Evolutionary conservation across 1,140 invertebrate species (phyloP), one percentile per base, ranked within the genome.

Genomic region (Aphaenogaster floridana): DNA sequence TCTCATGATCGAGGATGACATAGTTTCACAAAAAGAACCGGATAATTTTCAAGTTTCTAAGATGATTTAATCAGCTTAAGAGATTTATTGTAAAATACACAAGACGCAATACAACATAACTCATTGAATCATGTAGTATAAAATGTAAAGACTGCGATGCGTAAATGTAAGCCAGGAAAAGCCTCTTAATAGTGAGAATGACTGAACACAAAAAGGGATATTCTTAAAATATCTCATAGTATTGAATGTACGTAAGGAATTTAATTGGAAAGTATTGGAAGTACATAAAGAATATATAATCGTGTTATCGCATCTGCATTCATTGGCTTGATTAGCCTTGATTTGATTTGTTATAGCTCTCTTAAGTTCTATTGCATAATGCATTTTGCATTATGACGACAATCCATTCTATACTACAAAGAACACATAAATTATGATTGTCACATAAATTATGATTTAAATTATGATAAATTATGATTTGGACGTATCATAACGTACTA

Each of bases 1-100:
- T 79, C 5, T 76, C 21, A 15, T 1, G 54, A 21, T 59, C 28
- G 13, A 45, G 11, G 17, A 17, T 71, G n/a, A 21, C 2, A 64
- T 50, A 74, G 36, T 48, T 77, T 74, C 11, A 86, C 13, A 59
- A 52, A 74, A 69, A 80, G 21, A 54, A 54, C 9, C n/a, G 4
- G 6, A 45, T 74, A 74, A 45, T 83, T 74, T 21, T 59, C 15
- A 39, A 52, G 13, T 28, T 81, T 3, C 11, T 9, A 68, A 68
- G 17, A 21, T 21, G 0, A 4, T 68, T 42, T n/a, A 68, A 68
- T 68, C 4, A 68, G 39, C 2, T 45, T 68, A 61, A 34, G 11
- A 45, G n/a, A 68, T 45, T 68, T 68, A 68, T 68, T 68, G 8
- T 45, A 68, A 68, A 68, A 7, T 45, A 21, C 0, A 68, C 11